A percentile compares a stretch with the other conserved stretches of the same genome.
Evolutionary conservation across 2,888 invertebrate species (phyloP).

Genomic region (Eupithecia pulchellata): DNA sequence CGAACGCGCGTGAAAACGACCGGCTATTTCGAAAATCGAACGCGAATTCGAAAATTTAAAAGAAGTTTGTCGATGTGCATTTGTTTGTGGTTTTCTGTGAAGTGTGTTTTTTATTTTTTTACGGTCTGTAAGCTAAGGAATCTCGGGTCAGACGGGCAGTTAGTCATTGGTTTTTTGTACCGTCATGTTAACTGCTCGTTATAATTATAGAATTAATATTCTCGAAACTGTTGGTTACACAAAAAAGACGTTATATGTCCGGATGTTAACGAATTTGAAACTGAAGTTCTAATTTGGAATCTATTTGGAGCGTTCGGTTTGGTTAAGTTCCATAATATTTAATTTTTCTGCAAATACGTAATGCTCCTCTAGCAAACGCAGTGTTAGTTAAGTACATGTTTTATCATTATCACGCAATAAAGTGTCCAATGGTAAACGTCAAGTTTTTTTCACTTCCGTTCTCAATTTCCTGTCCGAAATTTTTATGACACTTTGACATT

Average conservation of each 20-base stretch:
- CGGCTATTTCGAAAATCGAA: constrained; percentile 60
- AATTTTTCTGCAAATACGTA: neutral
- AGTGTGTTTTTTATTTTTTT: constrained; percentile 50
- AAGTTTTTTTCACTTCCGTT: neutral
- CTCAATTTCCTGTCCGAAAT: constrained; percentile 18
- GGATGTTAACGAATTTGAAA: constrained; percentile 10
- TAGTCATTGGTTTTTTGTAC: constrained; percentile 57
- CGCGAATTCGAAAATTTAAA: constrained; percentile 63
- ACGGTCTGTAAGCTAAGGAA: constrained; percentile 45
- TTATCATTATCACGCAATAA: neutral
- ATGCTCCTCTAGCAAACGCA: neutral
- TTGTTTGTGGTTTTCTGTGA: constrained; percentile 59
- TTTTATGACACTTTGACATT: constrained; percentile 27
- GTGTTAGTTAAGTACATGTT: neutral
- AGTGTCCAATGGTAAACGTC: neutral
- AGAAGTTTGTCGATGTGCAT: constrained; percentile 74
- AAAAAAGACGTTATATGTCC: constrained; percentile 18
- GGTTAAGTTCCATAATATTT: neutral
- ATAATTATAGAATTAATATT: constrained; percentile 40
- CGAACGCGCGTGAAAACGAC: constrained; percentile 60
- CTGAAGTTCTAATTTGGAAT: neutral
- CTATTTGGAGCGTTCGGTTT: neutral
- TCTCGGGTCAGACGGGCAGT: constrained; percentile 42
- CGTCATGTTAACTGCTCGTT: constrained; percentile 50
- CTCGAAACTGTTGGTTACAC: constrained; percentile 20